Base-by-base conservation (phyloP, 2,113 vertebrate species). In the Ciconia boyciana region DNA sequence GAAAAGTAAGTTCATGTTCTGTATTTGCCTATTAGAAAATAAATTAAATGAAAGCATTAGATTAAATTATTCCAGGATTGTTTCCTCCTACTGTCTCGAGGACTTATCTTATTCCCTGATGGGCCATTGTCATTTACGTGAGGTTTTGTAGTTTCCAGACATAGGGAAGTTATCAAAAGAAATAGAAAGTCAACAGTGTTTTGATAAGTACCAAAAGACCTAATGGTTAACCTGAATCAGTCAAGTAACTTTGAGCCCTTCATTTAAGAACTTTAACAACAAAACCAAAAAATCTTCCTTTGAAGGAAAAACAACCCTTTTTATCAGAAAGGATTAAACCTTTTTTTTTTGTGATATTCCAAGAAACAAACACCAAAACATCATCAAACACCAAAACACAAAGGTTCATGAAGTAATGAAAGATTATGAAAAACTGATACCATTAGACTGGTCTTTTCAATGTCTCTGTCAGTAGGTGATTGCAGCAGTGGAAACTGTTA, bases 21-120 rank as follows among this genome's bases (percentile, higher is more conserved):
- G 69, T 48, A 6, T 65, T 68, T 43, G 55, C n/a, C 10, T 55
- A 5, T 31, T 16, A 64, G 21, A 49, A 64, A 76, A n/a, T 5
- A 14, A 31, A 72, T 4, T 51, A 26, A 22, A 24, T 36, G 0
- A n/a, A 71, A 28, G 2, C 1, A 2, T 11, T 31, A 26, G 1
- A 26, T 49, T 52, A 60, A 65, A 22, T 36, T 39, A 31, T 65
- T 86, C 6, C 14, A 60, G 8, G 16, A 36, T 9, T 41, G 0
- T 49, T 87, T 54, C 43, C 13, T 75, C 22, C 26, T 44, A 4
- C 10, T 51, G 6, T 26, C 21, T 83, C 2, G 11, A 44, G 21
- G 20, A 92, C 5, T 18, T 36, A 6, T 12, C 24, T 26, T 66
- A 20, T 21, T 72, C 8, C 3, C 2, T 54, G 11, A 31, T 20